Evolutionary conservation across 2,797 vertebrate species (phyloP).

Genomic region (Neosilurus hyrtlii): DNA sequence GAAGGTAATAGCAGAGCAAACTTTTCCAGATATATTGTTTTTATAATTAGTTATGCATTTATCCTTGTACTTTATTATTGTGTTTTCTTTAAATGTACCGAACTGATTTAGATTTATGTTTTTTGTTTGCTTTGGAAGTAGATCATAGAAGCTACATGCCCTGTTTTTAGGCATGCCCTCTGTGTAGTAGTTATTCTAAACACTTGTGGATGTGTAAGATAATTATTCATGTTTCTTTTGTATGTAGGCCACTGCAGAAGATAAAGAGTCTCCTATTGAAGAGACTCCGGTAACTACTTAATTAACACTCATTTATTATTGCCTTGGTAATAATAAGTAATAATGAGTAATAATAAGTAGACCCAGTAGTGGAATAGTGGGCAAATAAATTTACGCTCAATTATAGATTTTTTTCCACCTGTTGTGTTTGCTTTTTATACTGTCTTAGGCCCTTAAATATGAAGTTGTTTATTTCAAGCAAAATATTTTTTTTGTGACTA

Average conservation of each 20-base stretch:
- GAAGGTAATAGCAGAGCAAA: neutral
- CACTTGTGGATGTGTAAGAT: slow-evolving; percentile 23
- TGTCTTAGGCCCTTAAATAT: slow-evolving; percentile 25
- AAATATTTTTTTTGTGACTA: neutral
- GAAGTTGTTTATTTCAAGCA: neutral
- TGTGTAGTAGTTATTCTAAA: neutral
- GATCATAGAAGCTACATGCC: neutral
- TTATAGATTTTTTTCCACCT: neutral
- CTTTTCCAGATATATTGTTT: neutral
- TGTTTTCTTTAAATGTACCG: neutral
- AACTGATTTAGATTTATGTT: neutral
- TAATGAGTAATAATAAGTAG: neutral
- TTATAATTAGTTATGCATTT: neutral
- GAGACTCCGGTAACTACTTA: slow-evolving; percentile 59
- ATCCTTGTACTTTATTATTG: neutral
- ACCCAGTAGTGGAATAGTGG: neutral
- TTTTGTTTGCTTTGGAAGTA: slow-evolving; percentile 1
- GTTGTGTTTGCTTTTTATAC: slow-evolving; percentile 20
- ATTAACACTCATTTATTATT: slow-evolving; percentile 25
- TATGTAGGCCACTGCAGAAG: slow-evolving; percentile 53
- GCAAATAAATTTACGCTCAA: neutral
- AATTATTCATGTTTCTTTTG: slow-evolving; percentile 43
- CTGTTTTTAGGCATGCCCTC: neutral
- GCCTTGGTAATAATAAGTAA: neutral
- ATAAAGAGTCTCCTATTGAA: slow-evolving; percentile 60